Base-by-base conservation (phyloP, 2,888 invertebrate genomes). In the Metellina segmentata region DNA sequence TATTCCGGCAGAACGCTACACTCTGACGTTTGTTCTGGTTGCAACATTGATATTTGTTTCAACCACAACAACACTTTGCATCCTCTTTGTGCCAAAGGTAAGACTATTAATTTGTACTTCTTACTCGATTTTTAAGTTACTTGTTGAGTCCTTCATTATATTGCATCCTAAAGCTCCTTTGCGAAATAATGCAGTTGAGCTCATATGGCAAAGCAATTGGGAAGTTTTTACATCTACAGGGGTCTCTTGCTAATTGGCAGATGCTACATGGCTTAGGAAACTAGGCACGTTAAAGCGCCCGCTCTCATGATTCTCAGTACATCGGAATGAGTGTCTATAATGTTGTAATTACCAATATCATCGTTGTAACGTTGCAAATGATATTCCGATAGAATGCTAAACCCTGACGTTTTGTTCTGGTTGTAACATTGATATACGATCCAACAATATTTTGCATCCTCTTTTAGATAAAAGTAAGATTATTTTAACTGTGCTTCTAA, bases 211-310 rank as follows among this genome's bases (percentile, higher is more conserved):
- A 97, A 97, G 81, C 98, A 98, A 98, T 96, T 98, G n/a, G 97
- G 98, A 81, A 97, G 97, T 0, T 96, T 98, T 13, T 98, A 98
- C 95, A 97, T 97, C 9, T 98, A 98, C 96, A 98, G 98, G 95
- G 98, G 98, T 1, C 96, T 98, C 0, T 96, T 98, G 20, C 96
- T 98, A 20, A 96, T 98, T 61, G 98, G 98, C 92, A 98, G 98
- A 0, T 97, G 98, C 6, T 98, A 98, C 95, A 98, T 98, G 98
- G 98, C 98, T 0, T 98, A 98, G 98, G 98, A 98, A 95, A 98
- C 98, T 11, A 96, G 96, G 95, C 97, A 97, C 95, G 98, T 98
- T 49, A 98, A 98, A 95, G 98, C 98, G 94, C 97, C 98, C 16
- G 98, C 97, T 0, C 95, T 98, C 51, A 98, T 95, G 98, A 98